Evolutionary conservation across 2,113 vertebrate genomes (phyloP).

Genomic region (Sapayoa aenigma): DNA sequence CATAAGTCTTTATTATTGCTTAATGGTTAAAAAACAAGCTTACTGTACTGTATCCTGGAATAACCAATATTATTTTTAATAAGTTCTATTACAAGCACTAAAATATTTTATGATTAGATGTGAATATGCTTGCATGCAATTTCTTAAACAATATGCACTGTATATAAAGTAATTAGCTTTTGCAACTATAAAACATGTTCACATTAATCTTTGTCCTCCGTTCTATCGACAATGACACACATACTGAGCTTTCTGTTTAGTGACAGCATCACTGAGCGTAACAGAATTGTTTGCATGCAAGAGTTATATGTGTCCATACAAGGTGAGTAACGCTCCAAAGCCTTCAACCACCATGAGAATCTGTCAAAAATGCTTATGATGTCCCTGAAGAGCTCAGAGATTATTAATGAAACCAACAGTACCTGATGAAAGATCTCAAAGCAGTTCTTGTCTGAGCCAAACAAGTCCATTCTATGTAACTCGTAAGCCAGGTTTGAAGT

Average conservation of each 20-base stretch:
- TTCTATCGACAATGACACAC: neutral
- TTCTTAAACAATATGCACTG: neutral
- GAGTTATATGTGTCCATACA: neutral
- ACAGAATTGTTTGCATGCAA: neutral
- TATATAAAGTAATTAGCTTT: neutral
- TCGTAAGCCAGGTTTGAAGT: neutral
- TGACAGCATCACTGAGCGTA: neutral
- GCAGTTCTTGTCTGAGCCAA: neutral
- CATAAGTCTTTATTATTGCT: slow-evolving; percentile 3
- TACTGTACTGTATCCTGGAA: neutral
- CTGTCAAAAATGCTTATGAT: neutral
- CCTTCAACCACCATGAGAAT: neutral
- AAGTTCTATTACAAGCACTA: slow-evolving; percentile 15
- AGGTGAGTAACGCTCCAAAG: neutral
- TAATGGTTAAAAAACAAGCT: slow-evolving; percentile 20
- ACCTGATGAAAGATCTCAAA: neutral
- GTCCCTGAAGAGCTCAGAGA: neutral
- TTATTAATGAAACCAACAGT: neutral
- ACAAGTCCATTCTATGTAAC: neutral
- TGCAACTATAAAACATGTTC: neutral
- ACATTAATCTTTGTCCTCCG: neutral
- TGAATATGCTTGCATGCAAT: neutral
- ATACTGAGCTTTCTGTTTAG: neutral
- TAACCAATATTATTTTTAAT: slow-evolving; percentile 44
- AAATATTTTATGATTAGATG: slow-evolving; percentile 19